These are phyloP conservation scores for Steinernema khuongi DNA, from an alignment of 1,140 invertebrate genomes.

Conservation along the genomic window DNA sequence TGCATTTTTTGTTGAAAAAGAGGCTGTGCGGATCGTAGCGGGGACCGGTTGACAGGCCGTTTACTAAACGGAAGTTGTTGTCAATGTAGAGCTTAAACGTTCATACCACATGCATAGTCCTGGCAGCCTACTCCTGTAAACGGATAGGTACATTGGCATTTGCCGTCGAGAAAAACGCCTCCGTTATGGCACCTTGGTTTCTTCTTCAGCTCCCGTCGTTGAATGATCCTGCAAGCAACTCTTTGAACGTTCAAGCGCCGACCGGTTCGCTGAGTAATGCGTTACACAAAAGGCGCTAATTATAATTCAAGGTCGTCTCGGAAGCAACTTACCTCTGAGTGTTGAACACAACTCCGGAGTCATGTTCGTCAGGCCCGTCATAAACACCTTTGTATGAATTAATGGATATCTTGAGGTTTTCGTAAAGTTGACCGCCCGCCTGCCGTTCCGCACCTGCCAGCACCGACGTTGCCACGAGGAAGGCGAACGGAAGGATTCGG, in stretches of 20 bases:
- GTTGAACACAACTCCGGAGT: background rate
- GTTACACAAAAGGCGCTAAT: too few species aligned
- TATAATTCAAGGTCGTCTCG: too few species aligned
- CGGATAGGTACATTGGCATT: conserved; percentile 3
- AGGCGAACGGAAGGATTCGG: background rate
- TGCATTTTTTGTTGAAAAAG: conserved; percentile 33
- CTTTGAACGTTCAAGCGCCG: background rate
- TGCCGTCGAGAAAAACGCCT: background rate
- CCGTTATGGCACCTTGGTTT: background rate
- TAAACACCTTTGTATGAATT: background rate
- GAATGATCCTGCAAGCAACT: background rate
- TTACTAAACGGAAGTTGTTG: background rate
- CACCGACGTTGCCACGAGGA: background rate
- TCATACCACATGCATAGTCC: conserved; percentile 11
- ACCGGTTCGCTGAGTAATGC: background rate
- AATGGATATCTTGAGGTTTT: too few species aligned
- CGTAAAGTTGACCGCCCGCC: too few species aligned
- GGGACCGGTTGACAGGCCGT: conserved; percentile 25
- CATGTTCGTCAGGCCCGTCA: background rate
- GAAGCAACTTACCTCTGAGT: background rate
- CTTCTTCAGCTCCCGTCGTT: background rate
- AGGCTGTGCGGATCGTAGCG: conserved; percentile 24
- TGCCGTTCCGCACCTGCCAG: background rate
- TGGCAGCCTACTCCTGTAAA: background rate
- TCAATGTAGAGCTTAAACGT: background rate